phyloP scores from a whole-genome alignment of 2,888 invertebrate genomes.

The Caenorhabditis panamensis region DNA sequence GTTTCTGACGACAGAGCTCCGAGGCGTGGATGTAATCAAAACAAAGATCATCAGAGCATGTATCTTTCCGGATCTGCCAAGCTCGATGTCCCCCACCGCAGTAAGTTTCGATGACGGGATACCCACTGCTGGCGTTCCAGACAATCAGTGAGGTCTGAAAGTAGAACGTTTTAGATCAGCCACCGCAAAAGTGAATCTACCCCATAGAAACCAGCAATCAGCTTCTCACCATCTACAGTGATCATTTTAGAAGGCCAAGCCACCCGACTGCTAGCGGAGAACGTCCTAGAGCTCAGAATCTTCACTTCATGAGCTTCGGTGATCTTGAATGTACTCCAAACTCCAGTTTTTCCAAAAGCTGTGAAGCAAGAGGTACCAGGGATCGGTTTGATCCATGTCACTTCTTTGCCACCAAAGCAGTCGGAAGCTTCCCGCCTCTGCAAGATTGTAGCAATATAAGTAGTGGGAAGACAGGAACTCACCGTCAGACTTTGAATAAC shows the following conservation, averaged over 20 bases:
- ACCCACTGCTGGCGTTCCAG: slow-evolving; percentile 28
- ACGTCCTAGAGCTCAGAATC: slow-evolving; percentile 24
- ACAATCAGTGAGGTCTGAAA: slow-evolving; percentile 48
- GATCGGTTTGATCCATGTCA: slow-evolving; percentile 32
- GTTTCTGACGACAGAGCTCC: slow-evolving; percentile 15
- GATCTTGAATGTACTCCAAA: slow-evolving; percentile 30
- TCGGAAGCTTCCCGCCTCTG: neutral
- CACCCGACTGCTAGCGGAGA: slow-evolving; percentile 37
- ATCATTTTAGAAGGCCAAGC: slow-evolving; percentile 50
- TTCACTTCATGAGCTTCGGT: neutral
- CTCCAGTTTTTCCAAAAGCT: slow-evolving; percentile 46
- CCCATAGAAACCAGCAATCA: slow-evolving; percentile 58
- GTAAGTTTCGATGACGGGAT: slow-evolving; percentile 26
- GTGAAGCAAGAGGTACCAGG: slow-evolving; percentile 9
- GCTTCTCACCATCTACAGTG: neutral
- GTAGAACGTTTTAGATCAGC: neutral
- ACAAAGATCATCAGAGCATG: neutral
- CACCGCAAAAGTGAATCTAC: no score
- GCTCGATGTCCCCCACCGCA: slow-evolving; percentile 57
- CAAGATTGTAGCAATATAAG: no score
- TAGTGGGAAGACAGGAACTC: neutral
- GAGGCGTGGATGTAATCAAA: slow-evolving; percentile 36
- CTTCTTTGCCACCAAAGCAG: slow-evolving; percentile 45
- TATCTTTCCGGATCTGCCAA: slow-evolving; percentile 22
- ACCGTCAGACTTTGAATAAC: slow-evolving; percentile 4